Base-by-base conservation (phyloP, 1,140 invertebrate species). In the Grapholita molesta region DNA sequence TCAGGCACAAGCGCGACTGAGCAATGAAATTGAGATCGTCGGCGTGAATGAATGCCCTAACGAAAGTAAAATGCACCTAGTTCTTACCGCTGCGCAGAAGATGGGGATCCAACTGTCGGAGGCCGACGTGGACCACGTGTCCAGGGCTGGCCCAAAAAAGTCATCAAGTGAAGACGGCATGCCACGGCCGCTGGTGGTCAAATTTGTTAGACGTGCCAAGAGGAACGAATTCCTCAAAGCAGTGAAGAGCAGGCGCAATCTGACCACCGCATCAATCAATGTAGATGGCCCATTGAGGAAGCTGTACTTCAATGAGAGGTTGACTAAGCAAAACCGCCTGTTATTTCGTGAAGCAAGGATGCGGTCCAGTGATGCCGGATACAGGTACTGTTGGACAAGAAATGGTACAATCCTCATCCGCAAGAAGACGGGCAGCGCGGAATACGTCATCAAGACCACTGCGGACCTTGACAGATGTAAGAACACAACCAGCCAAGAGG, bases 271-370 rank as follows among this genome's bases (percentile, higher is more conserved):
- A 3, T 3, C 12, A 12, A 48, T 48, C 4, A 2, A 48, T 3
- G 18, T 48, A 4, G 11, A 48, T 4, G 42, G 42, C 12, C 42
- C 42, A 4, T 3, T 11, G 3, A 48, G 18, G 11, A 64, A 64
- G n/a, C 24, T 64, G n/a, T 64, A 30, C 12, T 64, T 64, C n/a
- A 64, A 64, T n/a, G 61, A 64, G n/a, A 64, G 61, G n/a, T 25
- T 64, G 28, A 64, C 61, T 2, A 64, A 64, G 30, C 5, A 28
- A 28, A 64, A 64, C 18, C 61, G 61, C 24, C 3, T 5, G 30
- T 33, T 64, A 32, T 64, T 64, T 64, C 61, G 61, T 64, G 61
- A 28, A 6, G 24, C 61, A 2, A 2, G 61, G 2, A 1, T n/a
- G 12, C 24, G 25, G 12, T 15, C 61, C n/a, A 32, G 11, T 28